These are phyloP conservation scores for Chelon auratus DNA, from an alignment of 2,797 vertebrate species.

Conservation along the genomic window DNA sequence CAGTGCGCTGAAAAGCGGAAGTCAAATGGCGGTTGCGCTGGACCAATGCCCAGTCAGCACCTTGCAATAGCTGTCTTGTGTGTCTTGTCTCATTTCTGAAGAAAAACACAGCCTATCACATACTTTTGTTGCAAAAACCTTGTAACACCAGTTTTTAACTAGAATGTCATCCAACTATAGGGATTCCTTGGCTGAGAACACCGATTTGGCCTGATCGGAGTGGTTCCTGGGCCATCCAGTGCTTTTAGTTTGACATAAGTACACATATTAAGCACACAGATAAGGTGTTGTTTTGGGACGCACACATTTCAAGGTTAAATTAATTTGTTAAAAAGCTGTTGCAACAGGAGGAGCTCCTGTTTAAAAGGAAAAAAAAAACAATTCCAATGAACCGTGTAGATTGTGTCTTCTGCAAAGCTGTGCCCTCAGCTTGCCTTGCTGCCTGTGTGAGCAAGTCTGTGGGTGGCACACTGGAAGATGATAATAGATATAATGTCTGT, in stretches of 20 bases:
- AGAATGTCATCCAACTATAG: neutral
- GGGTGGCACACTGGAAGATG: slow-evolving; percentile 66
- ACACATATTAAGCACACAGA: neutral
- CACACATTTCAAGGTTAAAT: neutral
- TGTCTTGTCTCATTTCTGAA: slow-evolving; percentile 15
- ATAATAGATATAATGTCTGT: slow-evolving; percentile 61
- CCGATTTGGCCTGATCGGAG: slow-evolving; percentile 2
- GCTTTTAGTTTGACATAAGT: neutral
- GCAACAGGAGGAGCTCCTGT: neutral
- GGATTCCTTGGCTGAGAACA: neutral
- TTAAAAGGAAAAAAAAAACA: neutral
- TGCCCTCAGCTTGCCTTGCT: slow-evolving; percentile 13
- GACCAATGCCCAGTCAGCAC: slow-evolving; percentile 16
- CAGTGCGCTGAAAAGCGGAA: neutral
- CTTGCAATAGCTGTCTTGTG: neutral
- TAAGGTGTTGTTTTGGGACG: neutral
- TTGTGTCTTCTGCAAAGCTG: slow-evolving; percentile 6
- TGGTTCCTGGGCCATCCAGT: neutral
- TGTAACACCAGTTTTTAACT: neutral
- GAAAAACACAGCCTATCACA: neutral
- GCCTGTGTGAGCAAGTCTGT: slow-evolving; percentile 56
- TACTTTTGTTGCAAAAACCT: neutral
- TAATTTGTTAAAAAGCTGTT: neutral
- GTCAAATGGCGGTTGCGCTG: slow-evolving; percentile 34
- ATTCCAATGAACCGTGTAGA: neutral